phyloP scores from a whole-genome alignment of 2,888 invertebrate genomes.

The Oscheius sp. region DNA sequence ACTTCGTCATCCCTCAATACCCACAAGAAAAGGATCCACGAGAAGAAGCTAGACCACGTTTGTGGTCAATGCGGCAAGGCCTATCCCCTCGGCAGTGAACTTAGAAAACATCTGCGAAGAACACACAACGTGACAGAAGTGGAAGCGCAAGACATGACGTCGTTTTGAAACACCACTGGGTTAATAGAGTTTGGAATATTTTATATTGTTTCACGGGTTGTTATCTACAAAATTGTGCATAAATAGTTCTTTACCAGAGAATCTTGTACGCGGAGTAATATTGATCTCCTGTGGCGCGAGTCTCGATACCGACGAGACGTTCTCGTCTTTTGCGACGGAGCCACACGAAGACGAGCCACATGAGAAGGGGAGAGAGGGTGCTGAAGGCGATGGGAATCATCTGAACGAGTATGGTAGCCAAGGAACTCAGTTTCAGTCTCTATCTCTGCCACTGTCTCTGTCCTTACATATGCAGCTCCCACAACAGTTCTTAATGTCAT shows the following conservation, averaged over 20 bases:
- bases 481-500: slow-evolving; percentile 15
- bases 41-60: slow-evolving; percentile 22
- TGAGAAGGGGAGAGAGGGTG: slow-evolving; percentile 20
- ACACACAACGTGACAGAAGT: slow-evolving; percentile 24
- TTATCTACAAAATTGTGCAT: not conserved
- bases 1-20: slow-evolving; percentile 41
- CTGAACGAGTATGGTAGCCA: not conserved
- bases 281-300: slow-evolving; percentile 15
- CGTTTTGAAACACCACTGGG: not conserved
- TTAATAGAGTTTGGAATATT: not conserved
- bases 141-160: slow-evolving; percentile 10
- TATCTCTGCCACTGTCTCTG: not conserved
- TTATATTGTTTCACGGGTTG: not conserved
- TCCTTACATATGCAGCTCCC: slow-evolving; percentile 16
- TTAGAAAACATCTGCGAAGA: slow-evolving; percentile 44
- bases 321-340: not conserved
- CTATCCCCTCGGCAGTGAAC: slow-evolving; percentile 45
- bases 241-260: slow-evolving; percentile 15
- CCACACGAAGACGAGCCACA: slow-evolving; percentile 28
- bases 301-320: slow-evolving; percentile 6
- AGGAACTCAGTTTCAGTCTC: not conserved
- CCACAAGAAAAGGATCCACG: slow-evolving; percentile 46
- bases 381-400: slow-evolving; percentile 16
- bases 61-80: slow-evolving; percentile 44
- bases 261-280: slow-evolving; percentile 10